phyloP scores from a whole-genome alignment of 2,797 vertebrate species.

The Fistularia tabacaria region DNA sequence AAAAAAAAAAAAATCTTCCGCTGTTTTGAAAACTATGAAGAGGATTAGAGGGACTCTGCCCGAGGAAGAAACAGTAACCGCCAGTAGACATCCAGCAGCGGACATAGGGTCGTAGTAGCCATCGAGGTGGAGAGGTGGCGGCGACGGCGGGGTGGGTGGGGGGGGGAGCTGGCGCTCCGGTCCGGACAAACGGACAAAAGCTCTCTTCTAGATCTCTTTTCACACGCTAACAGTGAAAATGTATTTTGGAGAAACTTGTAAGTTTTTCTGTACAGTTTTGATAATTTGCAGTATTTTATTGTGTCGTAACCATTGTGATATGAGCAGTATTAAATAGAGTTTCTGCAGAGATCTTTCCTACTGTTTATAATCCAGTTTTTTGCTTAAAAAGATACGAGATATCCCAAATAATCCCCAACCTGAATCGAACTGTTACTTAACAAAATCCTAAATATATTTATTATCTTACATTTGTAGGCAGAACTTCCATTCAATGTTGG shows the following conservation, averaged over 20 bases:
- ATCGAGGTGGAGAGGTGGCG: slow-evolving; percentile 42
- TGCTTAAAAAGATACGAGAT: slow-evolving; percentile 75
- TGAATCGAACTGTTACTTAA: slow-evolving; percentile 68
- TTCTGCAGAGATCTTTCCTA: slow-evolving; percentile 92
- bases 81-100: slow-evolving; percentile 42
- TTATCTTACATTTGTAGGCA: slow-evolving; percentile 79
- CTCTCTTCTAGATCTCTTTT: slow-evolving; percentile 69
- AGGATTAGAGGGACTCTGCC: slow-evolving; percentile 8
- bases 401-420: slow-evolving; percentile 73
- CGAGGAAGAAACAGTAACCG: slow-evolving; percentile 13
- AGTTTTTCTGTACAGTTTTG: slow-evolving; percentile 96
- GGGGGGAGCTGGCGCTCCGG: background rate
- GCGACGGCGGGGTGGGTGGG: slow-evolving; percentile 9
- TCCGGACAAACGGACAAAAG: slow-evolving; percentile 3
- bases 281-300: slow-evolving; percentile 98
- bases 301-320: slow-evolving; percentile 93
- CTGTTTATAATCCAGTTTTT: slow-evolving; percentile 89
- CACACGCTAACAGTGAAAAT: slow-evolving; percentile 85
- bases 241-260: slow-evolving; percentile 97
- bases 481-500: slow-evolving; percentile 73
- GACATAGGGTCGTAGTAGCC: slow-evolving; percentile 57
- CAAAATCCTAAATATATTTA: slow-evolving; percentile 79
- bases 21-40: slow-evolving; percentile 36
- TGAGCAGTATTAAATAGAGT: slow-evolving; percentile 90
- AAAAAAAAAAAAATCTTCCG: slow-evolving; percentile 34